A percentile compares a stretch with the other conserved stretches of the same genome.
Evolutionary conservation across 2,888 invertebrate genomes (phyloP).

Genomic region (Latrodectus elegans): DNA sequence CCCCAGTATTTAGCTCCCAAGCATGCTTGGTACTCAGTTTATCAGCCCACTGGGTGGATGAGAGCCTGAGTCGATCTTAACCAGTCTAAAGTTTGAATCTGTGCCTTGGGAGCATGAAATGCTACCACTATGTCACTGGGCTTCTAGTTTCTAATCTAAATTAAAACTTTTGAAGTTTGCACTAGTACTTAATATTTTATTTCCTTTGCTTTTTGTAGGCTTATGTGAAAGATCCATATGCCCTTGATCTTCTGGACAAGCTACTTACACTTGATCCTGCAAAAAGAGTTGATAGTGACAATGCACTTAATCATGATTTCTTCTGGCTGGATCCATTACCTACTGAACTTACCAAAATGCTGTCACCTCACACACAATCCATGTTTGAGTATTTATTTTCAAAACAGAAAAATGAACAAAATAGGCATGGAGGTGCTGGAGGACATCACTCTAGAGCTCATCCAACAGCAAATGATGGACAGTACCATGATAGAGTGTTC

Average conservation of each 20-base stretch:
- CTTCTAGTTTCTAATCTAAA: no score
- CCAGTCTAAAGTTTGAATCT: no score
- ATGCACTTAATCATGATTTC: slow-evolving; percentile 96
- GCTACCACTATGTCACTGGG: no score
- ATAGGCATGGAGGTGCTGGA: slow-evolving; percentile 41
- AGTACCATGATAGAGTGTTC: slow-evolving; percentile 90
- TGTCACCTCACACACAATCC: slow-evolving; percentile 90
- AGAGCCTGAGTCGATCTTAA: no score
- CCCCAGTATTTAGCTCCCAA: no score
- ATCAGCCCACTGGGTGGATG: no score
- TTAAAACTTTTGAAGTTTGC: no score
- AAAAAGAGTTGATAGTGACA: slow-evolving; percentile 90
- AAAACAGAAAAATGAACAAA: slow-evolving; percentile 76
- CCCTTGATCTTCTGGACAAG: slow-evolving; percentile 93
- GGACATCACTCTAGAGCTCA: slow-evolving; percentile 72
- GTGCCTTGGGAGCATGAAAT: no score
- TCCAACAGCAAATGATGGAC: slow-evolving; percentile 80
- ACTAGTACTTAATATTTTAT: not conserved
- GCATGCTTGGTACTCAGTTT: no score
- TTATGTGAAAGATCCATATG: slow-evolving; percentile 92
- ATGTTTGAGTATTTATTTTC: slow-evolving; percentile 95
- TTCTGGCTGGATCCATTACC: slow-evolving; percentile 99
- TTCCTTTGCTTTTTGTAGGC: slow-evolving; percentile 77
- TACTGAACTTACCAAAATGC: slow-evolving; percentile 90
- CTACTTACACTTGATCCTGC: slow-evolving; percentile 92